Evolutionary conservation across 37 sponge, comb jelly and placozoan species (phyloP).

Genomic region (Agelas oroides): DNA sequence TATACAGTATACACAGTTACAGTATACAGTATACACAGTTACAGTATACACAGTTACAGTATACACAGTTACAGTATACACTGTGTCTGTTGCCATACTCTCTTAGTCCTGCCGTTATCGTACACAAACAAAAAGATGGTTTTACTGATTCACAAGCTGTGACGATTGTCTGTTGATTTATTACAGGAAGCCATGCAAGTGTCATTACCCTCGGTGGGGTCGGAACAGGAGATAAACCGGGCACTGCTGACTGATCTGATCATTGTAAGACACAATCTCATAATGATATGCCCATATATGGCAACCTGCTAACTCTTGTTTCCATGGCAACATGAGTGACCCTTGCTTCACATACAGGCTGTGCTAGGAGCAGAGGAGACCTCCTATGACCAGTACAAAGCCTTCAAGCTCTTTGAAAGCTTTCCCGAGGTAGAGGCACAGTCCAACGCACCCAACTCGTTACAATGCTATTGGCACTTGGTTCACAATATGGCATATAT

Average conservation of each 20-base stretch:
- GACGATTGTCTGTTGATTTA: neutral
- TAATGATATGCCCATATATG: too few relatives aligned
- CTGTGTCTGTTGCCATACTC: too few relatives aligned
- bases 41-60: too few relatives aligned
- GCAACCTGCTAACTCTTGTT: neutral
- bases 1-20: too few relatives aligned
- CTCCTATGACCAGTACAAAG: constrained; percentile 37
- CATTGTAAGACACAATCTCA: neutral
- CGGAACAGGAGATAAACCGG: neutral
- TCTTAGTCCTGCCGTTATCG: too few relatives aligned
- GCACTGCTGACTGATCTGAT: constrained; percentile 20
- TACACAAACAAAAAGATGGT: neutral
- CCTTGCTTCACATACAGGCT: neutral
- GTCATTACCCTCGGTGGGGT: neutral
- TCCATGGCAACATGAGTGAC: neutral
- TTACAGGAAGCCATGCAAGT: neutral
- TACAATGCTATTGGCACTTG: too few relatives aligned
- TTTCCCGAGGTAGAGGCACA: constrained; percentile 50
- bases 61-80: too few relatives aligned
- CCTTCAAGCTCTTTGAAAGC: constrained; percentile 67
- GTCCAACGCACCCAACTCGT: neutral
- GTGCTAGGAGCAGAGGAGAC: constrained; percentile 13
- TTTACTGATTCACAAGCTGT: neutral
- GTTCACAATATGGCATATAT: too few relatives aligned
- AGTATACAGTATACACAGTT: too few relatives aligned